Evolutionary conservation across 2,797 vertebrate species (phyloP), one percentile per base, ranked within the genome.

Genomic region (Sebastes vulpes): DNA sequence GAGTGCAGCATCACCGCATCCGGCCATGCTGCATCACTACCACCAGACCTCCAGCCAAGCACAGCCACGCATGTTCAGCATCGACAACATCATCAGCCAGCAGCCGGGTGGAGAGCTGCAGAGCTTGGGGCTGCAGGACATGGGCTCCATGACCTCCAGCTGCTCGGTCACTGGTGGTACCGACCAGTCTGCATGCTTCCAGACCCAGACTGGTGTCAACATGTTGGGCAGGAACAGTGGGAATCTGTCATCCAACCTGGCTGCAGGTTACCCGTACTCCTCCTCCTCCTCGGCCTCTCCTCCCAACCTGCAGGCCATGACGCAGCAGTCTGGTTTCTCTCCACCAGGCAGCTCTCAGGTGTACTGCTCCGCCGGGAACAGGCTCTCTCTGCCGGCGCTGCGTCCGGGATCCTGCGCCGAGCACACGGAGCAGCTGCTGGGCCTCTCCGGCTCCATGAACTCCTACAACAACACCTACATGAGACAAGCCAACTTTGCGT

Each of bases 21-120:
- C 96, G 14, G 93, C 95, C 58, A 95, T 97, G 96, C 88, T 97
- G 70, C 96, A 97, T 76, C 96, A 96, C 77, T 97, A 97, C 87
- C 96, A 97, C 87, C 96, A 97, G 90, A 83, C 86, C 26, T 91
- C 96, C 4, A 79, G 92, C 25, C 96, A 95, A 35, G 96, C 94
- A 16, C 97, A 97, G 85, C 91, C 95, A 38, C 94, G 97, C 85
- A 98, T 98, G 97, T 99, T 99, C 96, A 97, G 98, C 94, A 98
- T 98, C 65, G 98, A 99, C 95, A 97, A 98, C 91, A 95, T 98
- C 84, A 98, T 98, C 79, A 97, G 95, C 54, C 97, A 97, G 83
- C 97, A 97, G 91, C 97, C 96, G 59, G 81, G 94, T 64, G 95
- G 3, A 12, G 95, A 29, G 88, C 89, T 98, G 9, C 23, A 48